These are phyloP conservation scores for Scolopax mira DNA, from an alignment of 2,113 vertebrate species.

Conservation along the genomic window DNA sequence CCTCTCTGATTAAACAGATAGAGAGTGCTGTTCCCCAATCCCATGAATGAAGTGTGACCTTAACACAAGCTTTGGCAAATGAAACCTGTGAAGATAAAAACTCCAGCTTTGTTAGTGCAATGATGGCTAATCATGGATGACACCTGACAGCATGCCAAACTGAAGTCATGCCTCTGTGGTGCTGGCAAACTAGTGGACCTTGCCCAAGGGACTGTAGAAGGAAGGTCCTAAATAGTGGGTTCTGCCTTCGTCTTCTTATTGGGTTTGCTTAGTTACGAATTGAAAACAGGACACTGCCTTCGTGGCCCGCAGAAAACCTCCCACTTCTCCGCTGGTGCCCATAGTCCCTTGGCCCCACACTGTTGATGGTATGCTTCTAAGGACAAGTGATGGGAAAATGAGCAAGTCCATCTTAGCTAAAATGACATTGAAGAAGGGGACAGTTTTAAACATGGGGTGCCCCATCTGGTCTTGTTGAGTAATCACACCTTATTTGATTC, in stretches of 20 bases:
- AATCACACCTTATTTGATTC: background rate
- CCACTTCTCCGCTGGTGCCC: background rate
- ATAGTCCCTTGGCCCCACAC: background rate
- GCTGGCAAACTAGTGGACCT: background rate
- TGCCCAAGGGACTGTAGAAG: background rate
- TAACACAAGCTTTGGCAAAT: background rate
- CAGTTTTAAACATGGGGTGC: background rate
- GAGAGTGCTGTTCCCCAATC: background rate
- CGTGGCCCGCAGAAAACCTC: background rate
- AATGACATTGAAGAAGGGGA: background rate
- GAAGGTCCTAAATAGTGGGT: rapidly evolving
- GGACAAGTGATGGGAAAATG: background rate
- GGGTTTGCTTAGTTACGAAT: background rate
- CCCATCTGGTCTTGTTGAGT: background rate
- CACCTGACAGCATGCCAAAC: background rate
- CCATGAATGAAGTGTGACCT: background rate
- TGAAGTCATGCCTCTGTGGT: background rate
- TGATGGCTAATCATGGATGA: background rate
- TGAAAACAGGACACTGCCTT: background rate
- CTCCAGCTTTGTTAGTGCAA: background rate
- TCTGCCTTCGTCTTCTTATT: background rate
- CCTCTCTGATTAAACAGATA: background rate
- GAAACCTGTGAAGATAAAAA: background rate
- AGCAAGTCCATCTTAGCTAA: background rate
- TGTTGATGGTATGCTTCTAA: background rate